phyloP scores from a whole-genome alignment of 2,797 vertebrate genomes.

The Chloroceryle amazona region DNA sequence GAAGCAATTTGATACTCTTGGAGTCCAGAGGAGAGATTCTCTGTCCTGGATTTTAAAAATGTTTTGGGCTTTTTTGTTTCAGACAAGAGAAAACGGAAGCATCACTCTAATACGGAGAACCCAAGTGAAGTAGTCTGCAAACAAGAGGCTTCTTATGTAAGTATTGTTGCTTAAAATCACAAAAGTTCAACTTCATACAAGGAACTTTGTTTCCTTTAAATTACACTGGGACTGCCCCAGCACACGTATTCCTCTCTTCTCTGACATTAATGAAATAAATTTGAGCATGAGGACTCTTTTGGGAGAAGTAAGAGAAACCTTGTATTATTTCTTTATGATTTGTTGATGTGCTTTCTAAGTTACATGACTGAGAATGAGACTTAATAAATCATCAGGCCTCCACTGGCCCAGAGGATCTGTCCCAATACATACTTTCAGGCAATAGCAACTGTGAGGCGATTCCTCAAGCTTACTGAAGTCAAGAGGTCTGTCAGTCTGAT shows the following conservation, averaged over 20 bases:
- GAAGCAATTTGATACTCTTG: neutral
- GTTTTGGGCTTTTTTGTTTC: neutral
- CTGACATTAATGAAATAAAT: neutral
- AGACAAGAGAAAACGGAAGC: neutral
- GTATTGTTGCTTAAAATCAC: neutral
- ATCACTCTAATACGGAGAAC: rapidly evolving
- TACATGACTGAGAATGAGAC: neutral
- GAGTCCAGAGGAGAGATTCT: neutral
- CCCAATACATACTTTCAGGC: neutral
- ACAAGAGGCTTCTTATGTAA: neutral
- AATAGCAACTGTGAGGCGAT: neutral
- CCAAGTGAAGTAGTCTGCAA: rapidly evolving
- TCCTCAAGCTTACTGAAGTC: neutral
- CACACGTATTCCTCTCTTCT: neutral
- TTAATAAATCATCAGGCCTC: neutral
- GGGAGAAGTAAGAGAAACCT: neutral
- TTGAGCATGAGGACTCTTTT: neutral
- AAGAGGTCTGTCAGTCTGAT: neutral
- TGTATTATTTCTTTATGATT: neutral
- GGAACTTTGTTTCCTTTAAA: neutral
- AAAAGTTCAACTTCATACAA: neutral
- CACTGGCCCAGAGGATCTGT: neutral
- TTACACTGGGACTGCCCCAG: neutral
- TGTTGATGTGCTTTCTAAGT: neutral
- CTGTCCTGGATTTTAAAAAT: neutral